Base-by-base conservation (phyloP, 2,113 vertebrate species). In the Clarias magur region DNA sequence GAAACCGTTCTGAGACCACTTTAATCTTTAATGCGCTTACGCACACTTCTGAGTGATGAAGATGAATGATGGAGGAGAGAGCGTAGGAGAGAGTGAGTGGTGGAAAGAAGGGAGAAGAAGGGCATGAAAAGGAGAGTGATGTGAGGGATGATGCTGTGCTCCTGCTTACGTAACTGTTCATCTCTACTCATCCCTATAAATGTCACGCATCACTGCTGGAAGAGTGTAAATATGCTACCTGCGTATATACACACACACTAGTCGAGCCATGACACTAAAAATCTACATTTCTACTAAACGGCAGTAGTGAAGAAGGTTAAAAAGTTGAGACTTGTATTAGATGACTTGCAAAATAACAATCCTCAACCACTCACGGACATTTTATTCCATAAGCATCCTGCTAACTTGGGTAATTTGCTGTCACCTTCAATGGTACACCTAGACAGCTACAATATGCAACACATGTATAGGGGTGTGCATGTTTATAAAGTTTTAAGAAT, bases 91-190 rank as follows among this genome's bases (percentile, higher is more conserved):
- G 81, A 30, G 23, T 73, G 80, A 60, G 53, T 59, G 53, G 75
- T 23, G 73, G 65, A 65, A 48, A 48, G 89, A 59, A 34, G 19
- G 8, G 88, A 84, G 75, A 80, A 80, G 9, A 27, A 34, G 54
- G 19, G 27, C 54, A 34, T 17, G 27, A 34, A 80, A 80, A 30
- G 3, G 19, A 80, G 25, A 3, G 54, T 34, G 54, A 80, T 59
- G 54, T 38, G 54, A 80, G 78, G 54, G 78, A 80, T 88, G 88
- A 92, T 93, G 93, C 93, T 94, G 91, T 94, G 94, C 94, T 94
- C 89, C 89, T 87, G 67, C 89, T 95, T 94, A 93, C 92, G 92
- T 93, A 95, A 95, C 72, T 21, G 90, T 85, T 88, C 82, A 91
- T 30, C 72, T 67, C 68, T 87, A 34, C 70, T 80, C 87, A 85